These are phyloP conservation scores for Siphamia tubifer DNA, from an alignment of 2,113 vertebrate species.

Conservation along the genomic window DNA sequence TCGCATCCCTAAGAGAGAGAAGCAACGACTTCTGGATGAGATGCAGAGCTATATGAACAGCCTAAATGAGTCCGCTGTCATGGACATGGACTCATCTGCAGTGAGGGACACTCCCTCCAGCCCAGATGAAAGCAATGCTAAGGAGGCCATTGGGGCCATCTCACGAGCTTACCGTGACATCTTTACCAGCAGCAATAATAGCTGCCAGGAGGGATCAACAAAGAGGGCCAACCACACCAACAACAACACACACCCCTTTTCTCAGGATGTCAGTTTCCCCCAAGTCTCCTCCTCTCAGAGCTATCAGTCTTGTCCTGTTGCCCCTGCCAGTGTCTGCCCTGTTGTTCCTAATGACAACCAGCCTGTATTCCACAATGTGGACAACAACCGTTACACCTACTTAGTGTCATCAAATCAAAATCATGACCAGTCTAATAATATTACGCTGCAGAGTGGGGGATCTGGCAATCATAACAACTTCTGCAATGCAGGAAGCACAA, in stretches of 20 bases:
- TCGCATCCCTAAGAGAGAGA: constrained; percentile 84
- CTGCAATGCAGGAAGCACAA: constrained; percentile 22
- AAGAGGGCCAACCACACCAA: constrained; percentile 58
- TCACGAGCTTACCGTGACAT: constrained; percentile 79
- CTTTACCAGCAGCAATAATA: constrained; percentile 61
- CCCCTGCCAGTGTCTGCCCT: constrained; percentile 36
- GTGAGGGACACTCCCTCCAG: constrained; percentile 45
- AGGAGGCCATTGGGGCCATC: constrained; percentile 79
- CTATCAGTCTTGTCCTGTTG: constrained; percentile 61
- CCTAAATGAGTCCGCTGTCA: constrained; percentile 74
- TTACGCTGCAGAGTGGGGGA: constrained; percentile 33
- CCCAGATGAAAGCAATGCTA: constrained; percentile 66
- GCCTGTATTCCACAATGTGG: constrained; percentile 55
- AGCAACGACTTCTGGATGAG: constrained; percentile 83
- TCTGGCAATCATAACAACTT: constrained; percentile 49
- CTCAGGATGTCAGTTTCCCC: constrained; percentile 65
- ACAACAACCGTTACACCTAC: constrained; percentile 67
- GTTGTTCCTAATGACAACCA: constrained; percentile 60
- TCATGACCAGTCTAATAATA: constrained; percentile 38
- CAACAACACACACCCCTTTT: constrained; percentile 50
- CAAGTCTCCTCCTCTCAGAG: constrained; percentile 40
- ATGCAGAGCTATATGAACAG: constrained; percentile 86
- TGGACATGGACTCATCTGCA: constrained; percentile 69
- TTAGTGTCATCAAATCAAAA: constrained; percentile 61
- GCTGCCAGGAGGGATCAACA: constrained; percentile 54